Percentiles rank a stretch among this genome's conserved stretches.
Evolutionary conservation across 2,888 invertebrate genomes (phyloP).

Genomic region (Deroplatys truncata): DNA sequence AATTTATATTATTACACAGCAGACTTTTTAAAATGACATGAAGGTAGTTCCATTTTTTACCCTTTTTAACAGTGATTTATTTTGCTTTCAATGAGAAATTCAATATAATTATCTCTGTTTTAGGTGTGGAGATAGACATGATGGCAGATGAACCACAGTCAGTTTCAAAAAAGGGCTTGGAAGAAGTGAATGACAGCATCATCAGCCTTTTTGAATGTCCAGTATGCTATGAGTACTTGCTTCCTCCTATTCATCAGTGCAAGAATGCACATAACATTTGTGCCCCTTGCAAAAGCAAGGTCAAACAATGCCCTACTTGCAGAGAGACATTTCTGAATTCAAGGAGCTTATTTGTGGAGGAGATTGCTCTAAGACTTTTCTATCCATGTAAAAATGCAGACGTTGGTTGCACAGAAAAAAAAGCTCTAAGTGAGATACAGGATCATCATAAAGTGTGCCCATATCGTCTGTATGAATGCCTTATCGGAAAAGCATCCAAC

Average conservation of each 20-base stretch:
- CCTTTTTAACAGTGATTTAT: neutral
- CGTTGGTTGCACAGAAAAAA: neutral
- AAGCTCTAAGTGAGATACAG: neutral
- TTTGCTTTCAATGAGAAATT: neutral
- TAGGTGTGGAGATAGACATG: neutral
- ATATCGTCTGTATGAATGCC: neutral
- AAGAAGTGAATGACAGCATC: neutral
- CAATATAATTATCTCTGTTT: neutral
- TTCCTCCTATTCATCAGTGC: neutral
- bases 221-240: neutral
- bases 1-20: no score
- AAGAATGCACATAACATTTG: neutral
- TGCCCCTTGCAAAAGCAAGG: neutral
- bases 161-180: neutral
- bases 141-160: neutral
- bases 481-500: neutral
- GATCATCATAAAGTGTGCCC: neutral
- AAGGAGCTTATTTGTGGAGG: neutral
- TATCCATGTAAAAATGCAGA: neutral
- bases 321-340: neutral
- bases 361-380: neutral
- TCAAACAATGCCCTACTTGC: neutral
- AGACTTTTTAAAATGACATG: neutral
- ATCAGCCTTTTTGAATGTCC: conserved; percentile 1
- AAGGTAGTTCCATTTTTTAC: neutral